phyloP scores from a whole-genome alignment of 2,888 invertebrate species.

The Spodoptera exigua region DNA sequence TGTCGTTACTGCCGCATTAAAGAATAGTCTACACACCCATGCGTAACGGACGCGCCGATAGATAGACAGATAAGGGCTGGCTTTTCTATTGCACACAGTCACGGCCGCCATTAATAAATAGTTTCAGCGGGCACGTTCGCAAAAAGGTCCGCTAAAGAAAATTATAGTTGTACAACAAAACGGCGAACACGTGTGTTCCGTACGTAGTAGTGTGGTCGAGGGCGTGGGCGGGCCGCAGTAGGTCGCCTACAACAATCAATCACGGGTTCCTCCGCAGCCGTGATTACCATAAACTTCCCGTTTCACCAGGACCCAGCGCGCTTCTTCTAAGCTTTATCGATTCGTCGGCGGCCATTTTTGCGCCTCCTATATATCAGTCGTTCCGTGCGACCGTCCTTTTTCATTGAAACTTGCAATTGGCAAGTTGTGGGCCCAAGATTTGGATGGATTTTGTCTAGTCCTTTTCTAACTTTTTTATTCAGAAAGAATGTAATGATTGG shows the following conservation, averaged over 20 bases:
- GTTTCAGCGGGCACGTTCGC: slow-evolving; percentile 53
- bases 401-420: slow-evolving; percentile 85
- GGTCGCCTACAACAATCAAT: slow-evolving; percentile 83
- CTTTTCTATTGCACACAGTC: slow-evolving; percentile 57
- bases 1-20: slow-evolving; percentile 76
- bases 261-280: slow-evolving; percentile 81
- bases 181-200: slow-evolving; percentile 61
- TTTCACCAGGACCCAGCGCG: slow-evolving; percentile 83
- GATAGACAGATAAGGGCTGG: slow-evolving; percentile 54
- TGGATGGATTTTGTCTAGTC: slow-evolving; percentile 73
- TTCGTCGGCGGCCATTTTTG: slow-evolving; percentile 81
- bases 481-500: slow-evolving; percentile 59
- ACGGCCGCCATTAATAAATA: slow-evolving; percentile 57
- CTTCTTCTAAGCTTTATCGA: slow-evolving; percentile 86
- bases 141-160: slow-evolving; percentile 53
- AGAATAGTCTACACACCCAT: slow-evolving; percentile 69
- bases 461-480: slow-evolving; percentile 64
- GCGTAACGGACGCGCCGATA: slow-evolving; percentile 57
- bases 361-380: slow-evolving; percentile 80
- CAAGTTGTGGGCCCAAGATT: slow-evolving; percentile 76
- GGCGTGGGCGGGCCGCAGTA: slow-evolving; percentile 66
- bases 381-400: slow-evolving; percentile 78
- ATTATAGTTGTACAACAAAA: slow-evolving; percentile 57
- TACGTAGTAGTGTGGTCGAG: slow-evolving; percentile 48
- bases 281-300: slow-evolving; percentile 89